A percentile compares a stretch with the other conserved stretches of the same genome.
These are phyloP conservation scores for Phataginus tetradactyla DNA, from an alignment of 2,797 vertebrate genomes.

Conservation along the genomic window DNA sequence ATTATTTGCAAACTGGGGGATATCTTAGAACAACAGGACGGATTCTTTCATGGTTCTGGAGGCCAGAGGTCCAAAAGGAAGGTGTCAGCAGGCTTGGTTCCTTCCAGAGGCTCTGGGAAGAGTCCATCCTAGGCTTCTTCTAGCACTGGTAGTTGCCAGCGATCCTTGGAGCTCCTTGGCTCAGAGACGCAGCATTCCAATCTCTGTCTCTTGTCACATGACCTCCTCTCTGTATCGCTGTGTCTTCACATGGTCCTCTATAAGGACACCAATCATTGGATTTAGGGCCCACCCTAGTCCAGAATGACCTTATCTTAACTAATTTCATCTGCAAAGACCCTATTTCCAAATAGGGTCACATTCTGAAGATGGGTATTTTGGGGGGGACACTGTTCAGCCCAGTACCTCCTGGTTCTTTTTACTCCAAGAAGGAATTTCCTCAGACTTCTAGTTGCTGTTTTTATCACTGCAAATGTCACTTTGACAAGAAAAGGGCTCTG, in stretches of 20 bases:
- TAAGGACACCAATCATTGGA: not conserved
- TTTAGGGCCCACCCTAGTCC: not conserved
- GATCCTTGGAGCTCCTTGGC: fast-evolving
- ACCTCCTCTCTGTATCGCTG: not conserved
- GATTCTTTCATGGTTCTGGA: not conserved
- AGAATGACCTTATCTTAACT: not conserved
- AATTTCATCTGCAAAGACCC: not conserved
- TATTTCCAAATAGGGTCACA: not conserved
- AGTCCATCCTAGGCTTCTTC: fast-evolving
- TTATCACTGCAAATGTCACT: not conserved
- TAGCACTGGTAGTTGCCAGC: not conserved
- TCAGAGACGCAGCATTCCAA: fast-evolving
- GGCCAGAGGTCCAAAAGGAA: not conserved
- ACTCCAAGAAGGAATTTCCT: not conserved
- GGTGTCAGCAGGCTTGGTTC: not conserved
- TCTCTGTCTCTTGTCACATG: fast-evolving
- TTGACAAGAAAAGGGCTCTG: not conserved
- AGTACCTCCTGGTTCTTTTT: not conserved
- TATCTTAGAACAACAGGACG: not conserved
- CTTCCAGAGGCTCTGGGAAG: not conserved
- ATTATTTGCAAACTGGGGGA: fast-evolving
- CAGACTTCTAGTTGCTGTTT: not conserved
- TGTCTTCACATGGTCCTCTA: not conserved
- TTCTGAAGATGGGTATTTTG: not conserved
- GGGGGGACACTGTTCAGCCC: too few relatives aligned